phyloP scores from a whole-genome alignment of 2,888 invertebrate genomes.

The Dioctria rufipes region DNA sequence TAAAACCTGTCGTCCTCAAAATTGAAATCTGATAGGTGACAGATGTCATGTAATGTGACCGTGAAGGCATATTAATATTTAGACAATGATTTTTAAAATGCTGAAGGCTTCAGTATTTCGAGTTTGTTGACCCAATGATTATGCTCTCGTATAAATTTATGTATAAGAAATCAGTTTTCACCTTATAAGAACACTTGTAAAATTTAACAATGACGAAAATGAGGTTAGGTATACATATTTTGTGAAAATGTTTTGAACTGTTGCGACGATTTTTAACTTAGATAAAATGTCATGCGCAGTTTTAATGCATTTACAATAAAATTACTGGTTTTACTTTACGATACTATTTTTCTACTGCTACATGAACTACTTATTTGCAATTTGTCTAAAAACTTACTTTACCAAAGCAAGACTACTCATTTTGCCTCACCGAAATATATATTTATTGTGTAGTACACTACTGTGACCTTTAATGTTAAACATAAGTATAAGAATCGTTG shows the following conservation, averaged over 20 bases:
- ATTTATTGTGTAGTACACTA: too few relatives aligned
- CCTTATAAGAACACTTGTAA: too few relatives aligned
- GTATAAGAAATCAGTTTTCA: neutral
- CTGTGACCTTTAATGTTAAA: too few relatives aligned
- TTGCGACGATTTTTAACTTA: neutral
- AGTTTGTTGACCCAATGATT: slow-evolving; percentile 37
- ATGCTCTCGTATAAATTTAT: neutral
- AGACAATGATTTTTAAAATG: slow-evolving; percentile 16
- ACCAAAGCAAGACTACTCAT: too few relatives aligned
- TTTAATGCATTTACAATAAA: too few relatives aligned
- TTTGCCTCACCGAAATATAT: too few relatives aligned
- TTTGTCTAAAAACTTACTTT: too few relatives aligned
- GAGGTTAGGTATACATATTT: slow-evolving; percentile 20
- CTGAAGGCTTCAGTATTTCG: neutral
- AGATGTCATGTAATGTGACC: slow-evolving; percentile 47
- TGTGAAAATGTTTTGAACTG: slow-evolving; percentile 14
- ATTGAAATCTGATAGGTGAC: slow-evolving; percentile 51
- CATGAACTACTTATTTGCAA: too few relatives aligned
- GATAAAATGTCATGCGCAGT: too few relatives aligned
- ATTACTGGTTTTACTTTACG: too few relatives aligned
- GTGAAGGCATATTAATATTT: slow-evolving; percentile 32
- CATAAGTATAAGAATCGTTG: too few relatives aligned
- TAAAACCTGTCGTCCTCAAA: slow-evolving; percentile 4
- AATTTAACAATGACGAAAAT: neutral
- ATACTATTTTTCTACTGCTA: too few relatives aligned